Evolutionary conservation across 2,888 invertebrate genomes (phyloP), one percentile per base, ranked within the genome.

Genomic region (Mechanitis mazaeus): DNA sequence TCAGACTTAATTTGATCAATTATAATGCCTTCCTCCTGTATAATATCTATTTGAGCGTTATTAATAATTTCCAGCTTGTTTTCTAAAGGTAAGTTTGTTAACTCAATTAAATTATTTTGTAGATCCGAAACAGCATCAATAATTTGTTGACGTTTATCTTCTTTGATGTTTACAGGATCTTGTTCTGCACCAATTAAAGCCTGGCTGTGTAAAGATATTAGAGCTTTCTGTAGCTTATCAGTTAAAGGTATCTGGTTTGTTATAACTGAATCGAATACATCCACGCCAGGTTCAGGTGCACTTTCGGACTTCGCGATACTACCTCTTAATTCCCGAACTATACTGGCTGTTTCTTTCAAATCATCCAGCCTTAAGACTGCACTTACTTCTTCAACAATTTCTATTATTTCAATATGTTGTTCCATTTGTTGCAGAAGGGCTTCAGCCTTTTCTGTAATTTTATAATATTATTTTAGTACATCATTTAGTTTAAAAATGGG

Each of bases 371-470:
- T 78, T 50, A 84, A 74, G 5, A 80, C 63, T 46, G 80, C 77
- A 11, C 80, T 79, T 62, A 81, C 75, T 77, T 85, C 84, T 74
- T 84, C 81, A n/a, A 84, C 75, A 45, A 79, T 78, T 76, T 85
- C 82, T 59, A 83, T 77, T 6, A 84, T 67, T 68, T 86, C 81
- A 63, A 86, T 81, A 58, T 84, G 85, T 66, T 83, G 78, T 59
- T 85, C 80, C 38, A 87, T 80, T 57, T 82, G 79, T 56, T 80
- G 71, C 59, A 82, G 60, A 7, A 85, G 72, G 33, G 75, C 67
- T 35, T 74, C 67, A 20, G 75, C 62, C 67, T 74, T 71, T 59
- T 75, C 86, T 87, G 81, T 64, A 81, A 85, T 64, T 54, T 38
- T n/a, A 57, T 42, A 45, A 55, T 31, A 60, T 70, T 53, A 54